Evolutionary conservation across 2,797 vertebrate genomes (phyloP), one percentile per base, ranked within the genome.

Genomic region (Hippoglossus hippoglossus): DNA sequence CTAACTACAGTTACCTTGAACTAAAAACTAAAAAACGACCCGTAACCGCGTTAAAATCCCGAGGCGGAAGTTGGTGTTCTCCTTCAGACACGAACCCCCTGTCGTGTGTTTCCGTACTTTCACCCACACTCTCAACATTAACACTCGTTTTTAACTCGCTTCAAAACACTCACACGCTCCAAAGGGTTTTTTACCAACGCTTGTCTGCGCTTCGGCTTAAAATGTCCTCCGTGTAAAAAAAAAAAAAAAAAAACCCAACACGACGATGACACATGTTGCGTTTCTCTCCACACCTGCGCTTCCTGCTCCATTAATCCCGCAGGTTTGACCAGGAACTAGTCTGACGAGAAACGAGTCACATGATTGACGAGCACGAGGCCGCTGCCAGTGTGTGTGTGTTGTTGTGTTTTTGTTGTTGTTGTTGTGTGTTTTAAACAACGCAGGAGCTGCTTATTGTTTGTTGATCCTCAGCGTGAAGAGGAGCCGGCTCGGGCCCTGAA

Each of bases 301-400:
- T 85, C 84, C 77, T 79, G 65, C 84, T 71, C 80, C 57, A 91
- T 92, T 89, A 90, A 88, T 86, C 87, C 76, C 73, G 90, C 83
- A 75, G 81, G 85, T 91, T 86, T 91, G 91, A 89, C 88, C 87
- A 71, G 81, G 75, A 88, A 75, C 86, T 87, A 77, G 79, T 86
- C 84, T 88, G 84, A 89, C 84, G 88, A 88, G 87, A 87, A 91
- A 91, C 76, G 71, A 90, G 87, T 91, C 71, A 59, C 54, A 86
- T 90, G 91, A 91, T 90, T 84, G 91, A 93, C 88, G 89, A 90
- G 84, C 84, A 16, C 1, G 63, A 83, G 76, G 66, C 70, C 2
- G 69, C 77, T 85, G 88, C 87, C 88, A 88, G 82, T 85, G 67
- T 18, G 39, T 15, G 3, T 41, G 39, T 41, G 10, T 41, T 41